A percentile compares a stretch with the other conserved stretches of the same genome.
Evolutionary conservation across 1,140 invertebrate genomes (phyloP).

Genomic region (Drosophila sturtevanti): DNA sequence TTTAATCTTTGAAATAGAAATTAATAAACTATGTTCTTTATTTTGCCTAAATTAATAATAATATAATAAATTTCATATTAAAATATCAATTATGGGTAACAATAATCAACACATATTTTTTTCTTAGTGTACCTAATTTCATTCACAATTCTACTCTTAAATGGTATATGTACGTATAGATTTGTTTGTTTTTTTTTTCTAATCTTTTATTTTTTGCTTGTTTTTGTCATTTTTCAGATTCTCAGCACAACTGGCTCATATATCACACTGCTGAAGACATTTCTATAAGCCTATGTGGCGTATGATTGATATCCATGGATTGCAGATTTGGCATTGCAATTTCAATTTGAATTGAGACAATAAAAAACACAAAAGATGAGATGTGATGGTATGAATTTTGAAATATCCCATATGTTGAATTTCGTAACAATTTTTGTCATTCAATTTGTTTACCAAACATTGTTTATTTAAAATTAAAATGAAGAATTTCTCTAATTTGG

Average conservation of each 20-base stretch:
- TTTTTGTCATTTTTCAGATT: conserved; percentile 46
- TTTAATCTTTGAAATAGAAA: too few relatives aligned
- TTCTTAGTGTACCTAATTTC: not conserved
- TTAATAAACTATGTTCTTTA: too few relatives aligned
- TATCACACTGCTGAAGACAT: conserved; percentile 77
- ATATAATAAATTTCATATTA: too few relatives aligned
- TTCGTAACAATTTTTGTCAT: not conserved
- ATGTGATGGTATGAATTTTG: not conserved
- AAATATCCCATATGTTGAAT: not conserved
- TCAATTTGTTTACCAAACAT: not conserved
- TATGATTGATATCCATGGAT: conserved; percentile 65
- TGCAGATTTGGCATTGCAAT: conserved; percentile 25
- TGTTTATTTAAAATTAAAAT: conserved; percentile 58
- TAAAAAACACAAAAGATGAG: not conserved
- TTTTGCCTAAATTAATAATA: too few relatives aligned
- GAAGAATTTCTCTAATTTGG: conserved; percentile 8
- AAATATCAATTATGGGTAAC: too few relatives aligned
- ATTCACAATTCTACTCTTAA: not conserved
- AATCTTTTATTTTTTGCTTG: not conserved
- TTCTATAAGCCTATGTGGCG: conserved; percentile 67
- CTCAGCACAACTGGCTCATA: conserved; percentile 80
- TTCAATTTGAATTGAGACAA: conserved; percentile 13
- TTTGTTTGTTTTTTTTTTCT: conserved; percentile 35
- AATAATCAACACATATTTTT: not conserved
- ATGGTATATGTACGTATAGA: not conserved